These are phyloP conservation scores for Cenopis cana DNA, from an alignment of 2,888 invertebrate genomes.

Conservation along the genomic window DNA sequence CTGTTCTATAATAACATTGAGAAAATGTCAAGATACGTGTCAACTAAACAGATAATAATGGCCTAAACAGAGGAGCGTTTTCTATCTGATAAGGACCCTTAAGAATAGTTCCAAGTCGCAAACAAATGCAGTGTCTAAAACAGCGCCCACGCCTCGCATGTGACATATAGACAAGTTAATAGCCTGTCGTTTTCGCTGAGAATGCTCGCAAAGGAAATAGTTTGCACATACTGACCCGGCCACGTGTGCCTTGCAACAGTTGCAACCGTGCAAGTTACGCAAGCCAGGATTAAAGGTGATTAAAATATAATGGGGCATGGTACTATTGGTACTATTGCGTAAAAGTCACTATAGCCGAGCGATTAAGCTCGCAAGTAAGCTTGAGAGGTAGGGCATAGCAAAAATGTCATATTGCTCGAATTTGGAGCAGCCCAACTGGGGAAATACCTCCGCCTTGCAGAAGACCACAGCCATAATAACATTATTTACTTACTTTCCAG, in stretches of 20 bases:
- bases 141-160: background rate
- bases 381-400: no score
- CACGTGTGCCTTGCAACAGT: slow-evolving; percentile 23
- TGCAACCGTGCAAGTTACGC: slow-evolving; percentile 7
- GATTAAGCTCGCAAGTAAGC: no score
- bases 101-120: background rate
- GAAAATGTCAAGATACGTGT: no score
- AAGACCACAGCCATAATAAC: no score
- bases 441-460: no score
- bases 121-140: background rate
- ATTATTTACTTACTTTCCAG: no score
- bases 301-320: slow-evolving; percentile 21
- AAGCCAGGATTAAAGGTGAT: slow-evolving; percentile 6
- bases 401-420: no score
- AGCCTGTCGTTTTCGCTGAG: background rate
- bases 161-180: slow-evolving; percentile 13
- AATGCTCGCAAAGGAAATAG: slow-evolving; percentile 20
- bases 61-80: no score
- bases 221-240: slow-evolving; percentile 18
- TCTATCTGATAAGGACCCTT: no score
- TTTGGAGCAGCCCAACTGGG: no score
- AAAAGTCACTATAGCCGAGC: background rate
- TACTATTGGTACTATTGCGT: slow-evolving; percentile 11
- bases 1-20: no score
- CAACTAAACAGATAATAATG: no score